These are phyloP conservation scores for Bradysia coprophila DNA, from an alignment of 1,140 invertebrate species.

Conservation along the genomic window DNA sequence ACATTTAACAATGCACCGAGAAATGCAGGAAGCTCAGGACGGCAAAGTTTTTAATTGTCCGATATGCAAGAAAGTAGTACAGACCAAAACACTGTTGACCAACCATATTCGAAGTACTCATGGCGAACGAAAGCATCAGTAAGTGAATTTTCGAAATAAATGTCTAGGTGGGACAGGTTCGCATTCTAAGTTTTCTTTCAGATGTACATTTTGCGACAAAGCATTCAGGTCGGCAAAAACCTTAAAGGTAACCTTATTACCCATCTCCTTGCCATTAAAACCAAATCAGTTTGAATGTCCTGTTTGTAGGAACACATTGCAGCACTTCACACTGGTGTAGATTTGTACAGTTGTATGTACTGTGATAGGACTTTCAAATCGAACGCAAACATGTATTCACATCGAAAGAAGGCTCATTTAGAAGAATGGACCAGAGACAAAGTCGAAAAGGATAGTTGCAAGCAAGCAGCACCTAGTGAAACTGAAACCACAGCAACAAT, in stretches of 20 bases:
- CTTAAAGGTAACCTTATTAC: constrained; percentile 8
- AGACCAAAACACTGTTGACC: not conserved
- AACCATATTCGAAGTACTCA: not conserved
- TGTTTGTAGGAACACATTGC: constrained; percentile 19
- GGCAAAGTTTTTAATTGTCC: no score
- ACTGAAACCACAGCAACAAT: no score
- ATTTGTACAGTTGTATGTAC: constrained; percentile 16
- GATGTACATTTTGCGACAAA: constrained; percentile 15
- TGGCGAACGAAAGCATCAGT: not conserved
- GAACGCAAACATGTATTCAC: constrained; percentile 21
- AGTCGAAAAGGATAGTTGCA: no score
- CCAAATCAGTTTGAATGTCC: not conserved
- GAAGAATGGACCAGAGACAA: no score
- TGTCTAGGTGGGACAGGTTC: no score
- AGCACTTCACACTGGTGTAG: constrained; percentile 16
- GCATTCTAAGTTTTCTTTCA: no score
- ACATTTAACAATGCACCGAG: no score
- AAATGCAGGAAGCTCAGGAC: no score
- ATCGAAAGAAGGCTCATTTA: constrained; percentile 20
- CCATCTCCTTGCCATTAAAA: not conserved
- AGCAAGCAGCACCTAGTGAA: no score
- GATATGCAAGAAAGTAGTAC: not conserved
- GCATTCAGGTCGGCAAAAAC: constrained; percentile 14
- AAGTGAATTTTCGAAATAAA: no score
- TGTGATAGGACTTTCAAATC: constrained; percentile 18